phyloP scores from a whole-genome alignment of 2,113 vertebrate species.

The Plecturocebus donacophilus region DNA sequence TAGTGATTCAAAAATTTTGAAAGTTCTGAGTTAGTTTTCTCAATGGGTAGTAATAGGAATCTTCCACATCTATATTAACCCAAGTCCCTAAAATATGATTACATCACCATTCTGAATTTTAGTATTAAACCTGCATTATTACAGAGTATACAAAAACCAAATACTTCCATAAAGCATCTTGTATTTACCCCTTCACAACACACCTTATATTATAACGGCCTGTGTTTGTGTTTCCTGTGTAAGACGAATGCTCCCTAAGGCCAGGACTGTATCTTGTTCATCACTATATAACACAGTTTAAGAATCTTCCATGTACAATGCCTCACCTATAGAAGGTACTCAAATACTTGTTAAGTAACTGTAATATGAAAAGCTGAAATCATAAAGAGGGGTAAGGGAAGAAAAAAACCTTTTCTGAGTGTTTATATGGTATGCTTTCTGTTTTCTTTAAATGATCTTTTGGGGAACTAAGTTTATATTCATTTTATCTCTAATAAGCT shows the following conservation, averaged over 20 bases:
- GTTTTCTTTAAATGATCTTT: constrained; percentile 59
- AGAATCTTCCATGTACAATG: not conserved
- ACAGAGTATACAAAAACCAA: not conserved
- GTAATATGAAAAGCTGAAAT: constrained; percentile 31
- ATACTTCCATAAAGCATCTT: not conserved
- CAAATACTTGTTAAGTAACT: not conserved
- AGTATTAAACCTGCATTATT: not conserved
- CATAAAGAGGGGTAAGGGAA: not conserved
- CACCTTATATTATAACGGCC: not conserved
- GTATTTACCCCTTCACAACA: not conserved
- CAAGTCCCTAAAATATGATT: not conserved
- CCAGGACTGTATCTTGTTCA: not conserved
- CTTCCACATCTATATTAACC: not conserved
- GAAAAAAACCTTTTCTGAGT: not conserved
- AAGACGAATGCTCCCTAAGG: not conserved
- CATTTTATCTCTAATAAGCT: constrained; percentile 45
- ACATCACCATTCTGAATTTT: not conserved
- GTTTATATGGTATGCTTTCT: not conserved
- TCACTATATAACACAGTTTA: not conserved
- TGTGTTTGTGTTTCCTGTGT: not conserved
- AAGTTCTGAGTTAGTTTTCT: not conserved
- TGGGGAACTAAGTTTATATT: constrained; percentile 47
- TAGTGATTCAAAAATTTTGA: not conserved
- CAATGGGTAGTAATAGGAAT: not conserved
- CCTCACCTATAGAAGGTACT: not conserved